Conservation (phyloP, 1,140 invertebrate species). For the Colletes latitarsis region DNA sequence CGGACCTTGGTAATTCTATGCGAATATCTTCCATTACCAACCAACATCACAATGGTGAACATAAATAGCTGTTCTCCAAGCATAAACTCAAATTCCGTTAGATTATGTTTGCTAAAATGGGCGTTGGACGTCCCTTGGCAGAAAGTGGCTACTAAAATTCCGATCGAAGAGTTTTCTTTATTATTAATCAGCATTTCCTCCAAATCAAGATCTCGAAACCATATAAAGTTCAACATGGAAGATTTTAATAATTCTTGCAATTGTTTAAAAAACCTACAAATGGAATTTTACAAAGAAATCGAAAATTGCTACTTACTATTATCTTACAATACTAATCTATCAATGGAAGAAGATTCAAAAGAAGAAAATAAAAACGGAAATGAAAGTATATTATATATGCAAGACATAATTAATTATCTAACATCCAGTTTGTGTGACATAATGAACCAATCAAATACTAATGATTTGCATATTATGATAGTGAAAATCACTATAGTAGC, state of each 20-base stretch:
- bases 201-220: conserved; percentile 66
- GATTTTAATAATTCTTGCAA: conserved; percentile 8
- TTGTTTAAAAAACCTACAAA: conserved; percentile 15
- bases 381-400: conserved; percentile 35
- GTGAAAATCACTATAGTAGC: conserved; percentile 60
- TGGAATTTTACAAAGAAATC: conserved; percentile 47
- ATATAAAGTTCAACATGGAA: conserved; percentile 2
- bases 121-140: conserved; percentile 54
- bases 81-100: conserved; percentile 57
- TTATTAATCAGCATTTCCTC: conserved; percentile 69
- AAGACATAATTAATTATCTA: conserved; percentile 54
- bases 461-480: conserved; percentile 57
- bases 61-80: conserved; percentile 34
- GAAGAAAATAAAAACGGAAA: neutral
- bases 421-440: conserved; percentile 48
- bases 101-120: conserved; percentile 66
- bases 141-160: conserved; percentile 38
- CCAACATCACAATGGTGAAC: conserved; percentile 48
- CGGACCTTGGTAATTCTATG: conserved; percentile 73
- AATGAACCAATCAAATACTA: conserved; percentile 20
- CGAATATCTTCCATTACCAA: conserved; percentile 58
- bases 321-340: conserved; percentile 51
- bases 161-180: conserved; percentile 61
- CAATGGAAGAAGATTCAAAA: neutral
- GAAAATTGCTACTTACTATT: conserved; percentile 60